Base-by-base conservation (phyloP, 2,888 invertebrate species). In the Meiosimyza decipiens region DNA sequence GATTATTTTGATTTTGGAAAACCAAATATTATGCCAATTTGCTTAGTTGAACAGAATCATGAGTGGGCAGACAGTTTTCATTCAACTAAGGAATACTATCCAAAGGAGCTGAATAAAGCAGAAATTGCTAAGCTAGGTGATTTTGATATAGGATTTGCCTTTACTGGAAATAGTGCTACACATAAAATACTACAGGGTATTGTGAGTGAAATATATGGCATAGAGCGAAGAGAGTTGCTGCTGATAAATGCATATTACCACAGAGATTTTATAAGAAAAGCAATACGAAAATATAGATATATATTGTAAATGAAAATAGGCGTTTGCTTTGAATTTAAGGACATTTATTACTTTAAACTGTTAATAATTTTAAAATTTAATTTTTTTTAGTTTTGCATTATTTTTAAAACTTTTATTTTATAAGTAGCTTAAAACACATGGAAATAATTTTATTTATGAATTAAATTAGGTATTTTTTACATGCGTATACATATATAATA, bases 1-100 rank as follows among this genome's bases (percentile, higher is more conserved):
- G 77, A 82, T 40, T 77, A 77, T 18, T 77, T 82, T 2, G 70
- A 55, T 5, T 76, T 82, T 22, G 71, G 77, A 1, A 51, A 65
- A 22, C 78, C 0, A 77, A 74, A 16, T 40, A 40, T 40, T 40
- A 40, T 40, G 40, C 80, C 81, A 9, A 73, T 79, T 62, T 81
- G 81, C 59, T 57, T 81, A 40, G 28, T 28, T 28, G 11, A 57
- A 6, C 3, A 9, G 9, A 9, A 40, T 9, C 6, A 40, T 40
- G 40, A 6, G 6, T 7, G 40, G 40, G 9, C 1, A 1, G 9
- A 9, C 6, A 40, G 40, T 7, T 40, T 40, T 40, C 40, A 5
- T 6, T 9, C 40, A 40, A 40, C 9, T 40, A 40, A 4, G 40
- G 6, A 1, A 40, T 40, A 40, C 40, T 40, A 40, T 40, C 40